These are phyloP conservation scores for Rhagologus leucostigma DNA, from an alignment of 2,113 vertebrate genomes.

Conservation along the genomic window DNA sequence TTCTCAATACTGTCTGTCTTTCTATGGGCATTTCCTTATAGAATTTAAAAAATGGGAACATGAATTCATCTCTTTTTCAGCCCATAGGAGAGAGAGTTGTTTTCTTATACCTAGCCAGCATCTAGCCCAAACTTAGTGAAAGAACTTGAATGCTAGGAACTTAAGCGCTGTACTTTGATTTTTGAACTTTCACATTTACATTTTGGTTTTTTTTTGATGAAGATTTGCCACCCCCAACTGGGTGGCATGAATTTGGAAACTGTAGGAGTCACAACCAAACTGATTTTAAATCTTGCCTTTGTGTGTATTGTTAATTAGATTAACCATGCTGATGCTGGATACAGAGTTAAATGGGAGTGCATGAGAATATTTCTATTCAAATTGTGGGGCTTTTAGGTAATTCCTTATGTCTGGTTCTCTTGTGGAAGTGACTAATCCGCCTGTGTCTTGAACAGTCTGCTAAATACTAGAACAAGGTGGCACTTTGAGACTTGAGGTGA, in stretches of 20 bases:
- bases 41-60: not conserved
- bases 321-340: not conserved
- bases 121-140: not conserved
- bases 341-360: not conserved
- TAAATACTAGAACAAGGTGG: not conserved
- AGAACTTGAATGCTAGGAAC: not conserved
- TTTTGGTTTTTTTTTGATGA: not conserved
- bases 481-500: fast-evolving
- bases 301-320: not conserved
- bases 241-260: not conserved
- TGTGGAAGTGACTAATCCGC: not conserved
- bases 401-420: not conserved
- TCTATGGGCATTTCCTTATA: not conserved
- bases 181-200: not conserved
- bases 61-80: not conserved
- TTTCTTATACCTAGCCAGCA: not conserved
- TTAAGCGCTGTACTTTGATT: not conserved
- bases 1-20: not conserved
- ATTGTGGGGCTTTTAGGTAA: not conserved
- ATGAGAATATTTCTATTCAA: not conserved
- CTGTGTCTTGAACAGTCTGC: not conserved
- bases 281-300: not conserved
- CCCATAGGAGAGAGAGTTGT: not conserved
- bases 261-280: not conserved
- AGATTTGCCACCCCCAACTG: not conserved